phyloP scores from a whole-genome alignment of 2,888 invertebrate species.

The Watsonalla cultraria region DNA sequence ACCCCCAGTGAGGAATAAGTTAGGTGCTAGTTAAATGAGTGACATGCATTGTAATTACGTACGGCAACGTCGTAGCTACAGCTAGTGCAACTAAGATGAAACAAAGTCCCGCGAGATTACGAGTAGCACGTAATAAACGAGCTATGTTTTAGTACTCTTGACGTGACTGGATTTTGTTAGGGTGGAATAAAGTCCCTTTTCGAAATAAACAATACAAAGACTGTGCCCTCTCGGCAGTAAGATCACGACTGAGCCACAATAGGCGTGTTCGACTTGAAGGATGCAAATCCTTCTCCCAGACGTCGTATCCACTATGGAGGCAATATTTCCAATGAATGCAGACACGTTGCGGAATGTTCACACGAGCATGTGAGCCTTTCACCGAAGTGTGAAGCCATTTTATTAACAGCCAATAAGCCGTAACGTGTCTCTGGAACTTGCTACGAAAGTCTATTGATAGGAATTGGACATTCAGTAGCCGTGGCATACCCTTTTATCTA shows the following conservation, averaged over 20 bases:
- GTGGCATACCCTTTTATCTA: conserved; percentile 10
- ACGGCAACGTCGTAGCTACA: conserved; percentile 9
- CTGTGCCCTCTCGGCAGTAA: conserved; percentile 23
- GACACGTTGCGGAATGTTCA: conserved; percentile 35
- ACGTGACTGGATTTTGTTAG: conserved; percentile 9
- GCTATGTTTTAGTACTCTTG: conserved; percentile 3
- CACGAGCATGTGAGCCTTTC: conserved; percentile 43
- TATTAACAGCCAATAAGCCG: conserved; percentile 49
- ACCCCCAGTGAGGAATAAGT: conserved; percentile 1
- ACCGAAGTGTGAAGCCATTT: conserved; percentile 31
- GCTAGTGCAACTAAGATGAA: conserved; percentile 16
- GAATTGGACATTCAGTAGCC: conserved; percentile 14
- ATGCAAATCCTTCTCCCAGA: conserved; percentile 28
- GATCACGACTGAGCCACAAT: conserved; percentile 26
- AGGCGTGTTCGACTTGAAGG: conserved; percentile 1
- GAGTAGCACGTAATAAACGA: conserved; percentile 16
- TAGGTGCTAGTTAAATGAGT: conserved; percentile 8
- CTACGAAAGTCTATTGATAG: conserved; percentile 15
- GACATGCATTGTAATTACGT: conserved; percentile 7
- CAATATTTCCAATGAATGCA: conserved; percentile 39
- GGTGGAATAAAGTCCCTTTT: conserved; percentile 8
- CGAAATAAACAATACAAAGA: conserved; percentile 17
- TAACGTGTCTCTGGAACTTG: conserved; percentile 3
- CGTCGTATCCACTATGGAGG: conserved; percentile 16
- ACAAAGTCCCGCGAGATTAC: conserved; percentile 15